These are phyloP conservation scores for Dasypus novemcinctus DNA, from an alignment of 2,113 vertebrate species.

Conservation along the genomic window DNA sequence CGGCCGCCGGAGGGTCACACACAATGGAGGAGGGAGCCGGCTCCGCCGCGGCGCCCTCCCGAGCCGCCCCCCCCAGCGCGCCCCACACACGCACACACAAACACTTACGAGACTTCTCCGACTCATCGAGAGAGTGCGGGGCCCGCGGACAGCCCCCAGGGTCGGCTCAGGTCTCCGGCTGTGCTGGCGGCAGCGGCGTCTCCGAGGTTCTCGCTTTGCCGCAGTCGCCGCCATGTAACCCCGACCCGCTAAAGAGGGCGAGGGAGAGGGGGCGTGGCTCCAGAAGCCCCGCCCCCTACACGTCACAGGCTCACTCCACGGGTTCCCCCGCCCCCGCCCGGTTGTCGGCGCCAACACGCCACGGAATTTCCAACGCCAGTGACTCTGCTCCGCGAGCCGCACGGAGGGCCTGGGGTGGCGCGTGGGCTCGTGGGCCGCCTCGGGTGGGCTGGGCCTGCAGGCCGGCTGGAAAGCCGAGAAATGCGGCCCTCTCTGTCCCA, in stretches of 20 bases:
- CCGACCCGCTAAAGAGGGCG: slow-evolving; percentile 77
- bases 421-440: not conserved
- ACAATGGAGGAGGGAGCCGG: slow-evolving; percentile 71
- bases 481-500: fast-evolving
- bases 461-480: not conserved
- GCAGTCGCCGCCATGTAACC: slow-evolving; percentile 85
- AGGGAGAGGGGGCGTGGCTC: slow-evolving; percentile 25
- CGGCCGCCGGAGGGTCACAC: slow-evolving; percentile 72
- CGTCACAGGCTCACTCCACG: slow-evolving; percentile 74
- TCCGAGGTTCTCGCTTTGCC: slow-evolving; percentile 76
- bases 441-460: not conserved
- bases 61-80: not conserved
- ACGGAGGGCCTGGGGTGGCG: not conserved
- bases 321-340: not conserved
- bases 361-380: slow-evolving; percentile 59
- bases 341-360: not conserved
- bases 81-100: slow-evolving; percentile 15
- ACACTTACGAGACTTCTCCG: slow-evolving; percentile 81
- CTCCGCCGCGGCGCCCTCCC: slow-evolving; percentile 44
- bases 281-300: not conserved
- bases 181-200: slow-evolving; percentile 66
- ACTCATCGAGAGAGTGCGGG: slow-evolving; percentile 76
- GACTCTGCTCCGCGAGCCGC: not conserved
- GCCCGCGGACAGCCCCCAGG: slow-evolving; percentile 61
- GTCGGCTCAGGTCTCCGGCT: slow-evolving; percentile 70